phyloP scores from a whole-genome alignment of 2,113 vertebrate genomes.

The Hemicordylus capensis region DNA sequence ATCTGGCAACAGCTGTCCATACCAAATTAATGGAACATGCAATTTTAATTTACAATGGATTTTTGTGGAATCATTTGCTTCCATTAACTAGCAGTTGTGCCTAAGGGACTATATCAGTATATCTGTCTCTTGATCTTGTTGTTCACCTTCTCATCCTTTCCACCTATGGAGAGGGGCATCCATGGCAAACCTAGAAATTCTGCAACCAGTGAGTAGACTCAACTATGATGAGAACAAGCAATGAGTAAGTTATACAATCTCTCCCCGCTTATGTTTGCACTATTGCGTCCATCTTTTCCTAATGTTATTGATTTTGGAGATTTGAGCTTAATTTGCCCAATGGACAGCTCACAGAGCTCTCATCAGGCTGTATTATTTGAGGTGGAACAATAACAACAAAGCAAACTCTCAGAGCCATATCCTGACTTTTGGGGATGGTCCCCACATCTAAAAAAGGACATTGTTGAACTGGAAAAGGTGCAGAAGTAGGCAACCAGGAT shows the following conservation, averaged over 20 bases:
- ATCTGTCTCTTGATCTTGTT: background rate
- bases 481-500: too few relatives aligned
- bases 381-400: background rate
- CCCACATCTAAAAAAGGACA: too few relatives aligned
- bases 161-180: too few relatives aligned
- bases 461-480: too few relatives aligned
- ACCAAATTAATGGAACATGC: background rate
- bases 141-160: background rate
- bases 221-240: background rate
- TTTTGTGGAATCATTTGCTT: background rate
- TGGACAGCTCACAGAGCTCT: background rate
- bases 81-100: background rate
- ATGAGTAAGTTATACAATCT: background rate
- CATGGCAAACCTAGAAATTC: background rate
- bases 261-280: background rate
- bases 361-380: background rate
- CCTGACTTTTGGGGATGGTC: too few relatives aligned
- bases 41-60: background rate
- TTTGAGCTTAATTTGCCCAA: background rate
- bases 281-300: background rate
- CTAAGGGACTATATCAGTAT: background rate
- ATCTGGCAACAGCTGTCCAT: background rate
- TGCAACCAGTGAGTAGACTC: background rate
- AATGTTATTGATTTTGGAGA: background rate
- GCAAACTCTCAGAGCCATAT: background rate